These are phyloP conservation scores for Mellilla xanthometata DNA, from an alignment of 2,888 invertebrate genomes.

Conservation along the genomic window DNA sequence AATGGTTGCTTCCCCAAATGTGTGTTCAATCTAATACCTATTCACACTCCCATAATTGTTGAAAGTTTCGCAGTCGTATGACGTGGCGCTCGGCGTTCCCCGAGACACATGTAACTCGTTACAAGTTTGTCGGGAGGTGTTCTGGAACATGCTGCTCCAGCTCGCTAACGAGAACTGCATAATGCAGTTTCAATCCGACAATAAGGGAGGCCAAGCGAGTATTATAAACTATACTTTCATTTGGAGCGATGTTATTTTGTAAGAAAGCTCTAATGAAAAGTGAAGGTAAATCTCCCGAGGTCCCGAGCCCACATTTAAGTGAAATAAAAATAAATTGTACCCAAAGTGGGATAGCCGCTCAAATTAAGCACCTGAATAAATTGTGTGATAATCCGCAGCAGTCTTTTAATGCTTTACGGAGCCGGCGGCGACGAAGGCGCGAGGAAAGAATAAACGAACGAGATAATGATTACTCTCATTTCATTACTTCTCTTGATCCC, in stretches of 20 bases:
- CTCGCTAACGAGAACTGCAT: conserved; percentile 42
- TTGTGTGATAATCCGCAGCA: conserved; percentile 79
- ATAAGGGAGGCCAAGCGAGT: conserved; percentile 9
- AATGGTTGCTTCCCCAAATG: conserved; percentile 65
- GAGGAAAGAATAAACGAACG: conserved; percentile 69
- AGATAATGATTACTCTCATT: conserved; percentile 80
- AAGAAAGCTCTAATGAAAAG: conserved; percentile 60
- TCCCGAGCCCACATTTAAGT: conserved; percentile 64
- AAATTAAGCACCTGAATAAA: conserved; percentile 83
- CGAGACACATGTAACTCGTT: conserved; percentile 59
- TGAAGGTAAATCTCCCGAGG: conserved; percentile 65
- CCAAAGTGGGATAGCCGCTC: conserved; percentile 74
- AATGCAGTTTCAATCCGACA: conserved; percentile 33
- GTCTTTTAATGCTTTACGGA: conserved; percentile 76
- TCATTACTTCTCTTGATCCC: conserved; percentile 79
- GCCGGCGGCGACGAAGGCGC: conserved; percentile 59
- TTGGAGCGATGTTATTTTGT: conserved; percentile 38
- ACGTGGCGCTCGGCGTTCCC: conserved; percentile 37
- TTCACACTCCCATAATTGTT: conserved; percentile 69
- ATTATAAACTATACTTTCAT: conserved; percentile 8
- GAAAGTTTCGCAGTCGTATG: conserved; percentile 52
- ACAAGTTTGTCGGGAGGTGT: conserved; percentile 54
- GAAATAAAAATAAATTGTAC: conserved; percentile 79
- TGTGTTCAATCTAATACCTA: conserved; percentile 70
- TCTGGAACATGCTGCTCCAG: conserved; percentile 28